These are phyloP conservation scores for Stenichneumon culpator DNA, from an alignment of 2,888 invertebrate species.

Conservation along the genomic window DNA sequence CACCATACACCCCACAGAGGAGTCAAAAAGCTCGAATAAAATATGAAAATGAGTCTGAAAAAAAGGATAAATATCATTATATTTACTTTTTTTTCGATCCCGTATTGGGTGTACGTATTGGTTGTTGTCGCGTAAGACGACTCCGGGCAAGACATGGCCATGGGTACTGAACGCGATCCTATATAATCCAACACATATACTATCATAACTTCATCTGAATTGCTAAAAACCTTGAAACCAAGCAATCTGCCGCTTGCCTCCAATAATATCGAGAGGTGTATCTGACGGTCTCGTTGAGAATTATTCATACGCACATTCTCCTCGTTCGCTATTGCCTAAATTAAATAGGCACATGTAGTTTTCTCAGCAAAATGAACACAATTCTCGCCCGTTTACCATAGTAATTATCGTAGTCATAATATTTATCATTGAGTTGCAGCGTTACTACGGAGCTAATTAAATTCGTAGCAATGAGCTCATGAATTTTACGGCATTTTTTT, in stretches of 20 bases:
- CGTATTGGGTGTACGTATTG: neutral
- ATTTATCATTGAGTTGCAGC: neutral
- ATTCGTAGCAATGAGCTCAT: conserved; percentile 4
- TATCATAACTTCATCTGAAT: conserved; percentile 9
- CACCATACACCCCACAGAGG: neutral
- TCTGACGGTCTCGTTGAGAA: neutral
- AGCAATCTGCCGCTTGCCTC: neutral
- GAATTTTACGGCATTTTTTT: conserved; percentile 8
- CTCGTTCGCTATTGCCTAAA: neutral
- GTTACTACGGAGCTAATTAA: neutral
- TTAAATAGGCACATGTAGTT: neutral
- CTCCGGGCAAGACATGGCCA: neutral
- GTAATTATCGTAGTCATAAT: conserved; percentile 5
- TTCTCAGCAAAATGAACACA: neutral
- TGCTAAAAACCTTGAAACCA: conserved; percentile 5
- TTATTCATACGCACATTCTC: conserved; percentile 19
- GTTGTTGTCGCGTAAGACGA: conserved; percentile 8
- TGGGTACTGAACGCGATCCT: neutral
- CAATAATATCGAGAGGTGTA: neutral
- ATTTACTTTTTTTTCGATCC: neutral
- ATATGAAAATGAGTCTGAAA: neutral
- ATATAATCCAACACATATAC: neutral
- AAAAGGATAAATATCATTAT: neutral
- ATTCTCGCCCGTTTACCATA: conserved; percentile 5
- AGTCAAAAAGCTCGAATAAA: neutral